Evolutionary conservation across 2,113 vertebrate genomes (phyloP).

Genomic region (Bolborhynchus lineola): DNA sequence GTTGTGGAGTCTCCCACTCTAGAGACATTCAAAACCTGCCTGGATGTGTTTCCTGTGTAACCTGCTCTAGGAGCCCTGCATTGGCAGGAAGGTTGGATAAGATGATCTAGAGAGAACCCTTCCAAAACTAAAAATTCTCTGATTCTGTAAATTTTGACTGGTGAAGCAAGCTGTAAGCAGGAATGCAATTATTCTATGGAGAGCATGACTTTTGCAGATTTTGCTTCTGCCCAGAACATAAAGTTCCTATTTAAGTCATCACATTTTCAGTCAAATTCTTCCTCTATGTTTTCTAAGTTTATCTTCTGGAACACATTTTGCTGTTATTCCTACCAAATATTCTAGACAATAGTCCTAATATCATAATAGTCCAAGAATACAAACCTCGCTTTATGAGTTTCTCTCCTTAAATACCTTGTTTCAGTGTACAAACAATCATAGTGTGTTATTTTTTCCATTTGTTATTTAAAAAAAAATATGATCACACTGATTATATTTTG

Average conservation of each 20-base stretch:
- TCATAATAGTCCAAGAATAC: neutral
- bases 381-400: neutral
- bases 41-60: neutral
- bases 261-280: neutral
- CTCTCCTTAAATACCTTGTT: neutral
- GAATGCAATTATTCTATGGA: neutral
- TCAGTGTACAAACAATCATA: neutral
- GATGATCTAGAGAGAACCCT: neutral
- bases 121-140: neutral
- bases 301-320: neutral
- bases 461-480: neutral
- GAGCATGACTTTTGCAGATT: neutral
- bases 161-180: neutral
- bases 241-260: neutral
- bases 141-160: neutral
- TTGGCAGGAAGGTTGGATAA: neutral
- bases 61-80: neutral
- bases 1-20: neutral
- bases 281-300: neutral
- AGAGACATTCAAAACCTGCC: neutral
- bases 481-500: slow-evolving; percentile 11
- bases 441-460: neutral
- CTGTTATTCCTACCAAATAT: neutral
- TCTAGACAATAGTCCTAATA: neutral
- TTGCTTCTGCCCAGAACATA: neutral